Evolutionary conservation across 2,113 vertebrate genomes (phyloP).

Genomic region (Syngnathus floridae): DNA sequence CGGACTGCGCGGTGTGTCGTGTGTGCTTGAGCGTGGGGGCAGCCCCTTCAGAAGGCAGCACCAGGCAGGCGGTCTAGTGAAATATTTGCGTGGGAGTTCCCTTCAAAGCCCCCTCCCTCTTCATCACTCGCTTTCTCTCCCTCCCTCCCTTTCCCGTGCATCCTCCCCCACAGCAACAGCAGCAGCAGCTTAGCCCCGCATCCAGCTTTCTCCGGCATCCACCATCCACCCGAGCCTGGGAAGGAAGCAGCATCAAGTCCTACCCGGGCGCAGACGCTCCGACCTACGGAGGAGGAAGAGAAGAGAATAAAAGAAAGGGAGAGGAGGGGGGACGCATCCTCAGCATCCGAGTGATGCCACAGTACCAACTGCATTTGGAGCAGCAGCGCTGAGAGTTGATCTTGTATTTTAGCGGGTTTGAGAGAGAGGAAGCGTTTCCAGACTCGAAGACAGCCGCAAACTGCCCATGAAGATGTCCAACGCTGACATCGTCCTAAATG

Average conservation of each 20-base stretch:
- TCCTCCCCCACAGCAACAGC: conserved; percentile 71
- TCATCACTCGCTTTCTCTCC: conserved; percentile 33
- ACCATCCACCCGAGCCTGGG: conserved; percentile 55
- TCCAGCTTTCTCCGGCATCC: conserved; percentile 9
- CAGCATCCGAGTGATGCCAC: conserved; percentile 75
- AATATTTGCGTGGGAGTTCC: conserved; percentile 79
- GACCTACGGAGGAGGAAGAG: conserved; percentile 53
- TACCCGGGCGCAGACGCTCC: conserved; percentile 55
- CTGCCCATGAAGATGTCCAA: conserved; percentile 82
- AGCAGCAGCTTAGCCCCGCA: conserved; percentile 40
- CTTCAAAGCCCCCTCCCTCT: conserved; percentile 53
- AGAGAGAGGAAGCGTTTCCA: conserved; percentile 41
- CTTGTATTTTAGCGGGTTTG: conserved; percentile 1
- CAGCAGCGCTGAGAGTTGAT: conserved; percentile 47
- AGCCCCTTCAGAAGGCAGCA: conserved; percentile 75
- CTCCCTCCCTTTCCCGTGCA: conserved; percentile 43
- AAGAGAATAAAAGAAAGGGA: background rate
- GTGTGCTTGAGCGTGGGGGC: conserved; percentile 54
- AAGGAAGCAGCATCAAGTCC: conserved; percentile 56
- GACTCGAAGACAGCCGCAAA: conserved; percentile 59
- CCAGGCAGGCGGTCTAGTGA: conserved; percentile 75
- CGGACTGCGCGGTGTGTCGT: conserved; percentile 35
- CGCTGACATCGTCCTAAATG: conserved; percentile 76
- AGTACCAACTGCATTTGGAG: conserved; percentile 66
- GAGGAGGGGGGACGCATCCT: conserved; percentile 49